Base-by-base conservation (phyloP, 37 sponge, comb jelly and placozoan genomes). In the Theonella swinhoei region DNA sequence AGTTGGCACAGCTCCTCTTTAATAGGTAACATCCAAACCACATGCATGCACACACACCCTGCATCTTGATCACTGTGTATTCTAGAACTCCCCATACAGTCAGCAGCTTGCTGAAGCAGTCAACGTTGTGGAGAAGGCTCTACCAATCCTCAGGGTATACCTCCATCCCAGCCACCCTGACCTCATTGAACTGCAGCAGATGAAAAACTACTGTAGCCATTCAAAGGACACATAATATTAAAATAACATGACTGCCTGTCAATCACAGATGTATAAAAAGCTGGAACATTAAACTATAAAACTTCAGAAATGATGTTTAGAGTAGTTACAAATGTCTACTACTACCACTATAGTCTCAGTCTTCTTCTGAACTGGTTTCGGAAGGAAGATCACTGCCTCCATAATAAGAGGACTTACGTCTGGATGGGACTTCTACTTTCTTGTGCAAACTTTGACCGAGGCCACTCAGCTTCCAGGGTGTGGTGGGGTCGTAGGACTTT, bases 1-100 rank as follows among this genome's bases (percentile, higher is more conserved):
- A 90, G 29, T 63, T 90, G 5, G 90, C 90, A 70, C 85, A 76
- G 25, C 74, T 90, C n/a, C 64, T 70, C 19, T 90, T 90, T 37
- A 59, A 84, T 47, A 74, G 89, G 89, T 89, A 4, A 70, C 39
- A n/a, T n/a, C n/a, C n/a, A n/a, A n/a, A n/a, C n/a, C n/a, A 66
- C n/a, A 66, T 8, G 1, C 60, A 20, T 11, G 11, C 11, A 19
- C 19, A 58, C 32, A 70, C 19, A 37, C n/a, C n/a, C n/a, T n/a
- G n/a, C n/a, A n/a, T n/a, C n/a, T 19, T 19, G 60, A 19, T 19
- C 60, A 20, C 60, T 19, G 17, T 19, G 11, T 19, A 58, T 19
- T 32, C 5, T 33, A 2, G 36, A 2, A 30, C 35, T 34, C 35
- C 3, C 5, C 14, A 47, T 47, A 41, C 41, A 82, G 83, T 62